Evolutionary conservation across 2,113 vertebrate species (phyloP), one percentile per base, ranked within the genome.

Genomic region (Phainopepla nitens): DNA sequence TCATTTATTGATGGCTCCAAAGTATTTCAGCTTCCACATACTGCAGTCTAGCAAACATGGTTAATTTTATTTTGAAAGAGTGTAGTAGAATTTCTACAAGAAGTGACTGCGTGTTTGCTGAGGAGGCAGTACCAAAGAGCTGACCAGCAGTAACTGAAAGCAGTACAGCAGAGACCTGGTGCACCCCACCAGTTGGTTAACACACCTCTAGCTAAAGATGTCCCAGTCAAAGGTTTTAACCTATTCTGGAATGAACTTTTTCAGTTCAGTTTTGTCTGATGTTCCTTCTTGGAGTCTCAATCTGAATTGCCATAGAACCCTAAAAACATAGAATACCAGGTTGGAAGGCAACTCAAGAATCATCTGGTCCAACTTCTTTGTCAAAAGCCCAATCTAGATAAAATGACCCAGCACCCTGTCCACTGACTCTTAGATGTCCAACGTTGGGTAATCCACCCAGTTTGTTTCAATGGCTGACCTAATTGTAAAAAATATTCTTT

Each of bases 391-490:
- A 11, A 8, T 49, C 51, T 31, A 60, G 47, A 44, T 10, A 56
- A 76, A 33, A 62, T 22, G 19, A 54, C 7, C 16, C 41, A 61
- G 41, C 6, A 36, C 3, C 11, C 23, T 39, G 13, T 42, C 13
- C 36, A 31, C 28, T 45, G 62, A 69, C 45, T 45, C 33, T 27
- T 25, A 27, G 13, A 10, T 23, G 16, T n/a, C 23, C 33, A 56
- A 1, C 0, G 0, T 8, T 76, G 33, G 28, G 7, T 33, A 73
- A 89, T n/a, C 18, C 51, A 51, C 33, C 44, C 24, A 50, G 35
- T 50, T 87, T 57, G 15, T 69, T 82, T 68, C 62, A 64, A 35
- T 41, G 24, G 11, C 20, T 39, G 36, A n/a, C 13, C 24, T 64
- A 12, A 50, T 10, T 35, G 28, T 10, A 41, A 62, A 70, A 69